These are phyloP conservation scores for Drosophila malerkotliana DNA, from an alignment of 1,140 invertebrate species.

Conservation along the genomic window DNA sequence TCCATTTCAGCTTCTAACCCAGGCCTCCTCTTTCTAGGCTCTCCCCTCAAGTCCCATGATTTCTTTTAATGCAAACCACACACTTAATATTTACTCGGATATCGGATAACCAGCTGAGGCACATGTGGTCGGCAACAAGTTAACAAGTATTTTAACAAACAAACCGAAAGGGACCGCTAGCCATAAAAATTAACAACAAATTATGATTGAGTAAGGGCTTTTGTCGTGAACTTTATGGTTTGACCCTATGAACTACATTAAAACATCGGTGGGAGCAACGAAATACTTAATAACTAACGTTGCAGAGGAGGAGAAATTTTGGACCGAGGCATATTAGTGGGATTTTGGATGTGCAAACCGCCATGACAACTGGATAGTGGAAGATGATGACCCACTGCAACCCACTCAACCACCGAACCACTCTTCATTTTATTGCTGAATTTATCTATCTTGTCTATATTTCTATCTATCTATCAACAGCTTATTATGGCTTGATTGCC, in stretches of 20 bases:
- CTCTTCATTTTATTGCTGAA: slow-evolving; percentile 32
- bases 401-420: slow-evolving; percentile 36
- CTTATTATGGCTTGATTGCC: slow-evolving; percentile 56
- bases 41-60: background rate
- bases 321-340: background rate
- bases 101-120: slow-evolving; percentile 43
- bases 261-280: slow-evolving; percentile 1
- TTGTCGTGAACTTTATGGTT: slow-evolving; percentile 22
- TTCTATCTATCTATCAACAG: slow-evolving; percentile 23
- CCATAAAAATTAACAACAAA: slow-evolving; percentile 29
- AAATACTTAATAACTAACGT: slow-evolving; percentile 39
- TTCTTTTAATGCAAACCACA: slow-evolving; percentile 34
- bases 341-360: slow-evolving; percentile 31
- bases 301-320: slow-evolving; percentile 27
- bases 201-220: slow-evolving; percentile 10
- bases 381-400: slow-evolving; percentile 16
- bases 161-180: slow-evolving; percentile 12
- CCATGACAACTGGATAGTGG: slow-evolving; percentile 27
- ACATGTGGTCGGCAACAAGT: slow-evolving; percentile 31
- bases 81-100: slow-evolving; percentile 28
- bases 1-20: slow-evolving; percentile 13
- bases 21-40: background rate
- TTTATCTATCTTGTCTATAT: slow-evolving; percentile 1
- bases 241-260: slow-evolving; percentile 44
- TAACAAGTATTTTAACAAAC: slow-evolving; percentile 35